phyloP scores from a whole-genome alignment of 2,113 vertebrate species.

The Pholis gunnellus region DNA sequence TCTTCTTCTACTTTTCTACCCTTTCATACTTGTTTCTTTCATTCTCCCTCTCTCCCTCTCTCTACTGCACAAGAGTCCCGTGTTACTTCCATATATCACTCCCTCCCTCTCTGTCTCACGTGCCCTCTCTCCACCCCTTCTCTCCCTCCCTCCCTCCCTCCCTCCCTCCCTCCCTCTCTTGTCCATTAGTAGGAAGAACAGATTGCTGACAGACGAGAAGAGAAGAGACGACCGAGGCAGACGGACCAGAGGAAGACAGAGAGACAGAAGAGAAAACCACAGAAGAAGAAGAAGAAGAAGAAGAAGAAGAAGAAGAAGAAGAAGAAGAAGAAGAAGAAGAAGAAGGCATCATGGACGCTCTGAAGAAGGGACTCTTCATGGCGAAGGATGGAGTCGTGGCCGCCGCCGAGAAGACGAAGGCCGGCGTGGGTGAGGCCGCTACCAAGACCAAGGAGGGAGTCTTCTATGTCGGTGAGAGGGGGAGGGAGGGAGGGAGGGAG shows the following conservation, averaged over 20 bases:
- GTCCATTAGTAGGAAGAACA: constrained; percentile 56
- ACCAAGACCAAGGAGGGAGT: constrained; percentile 99
- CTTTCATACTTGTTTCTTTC: not conserved
- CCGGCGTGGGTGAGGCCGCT: constrained; percentile 96
- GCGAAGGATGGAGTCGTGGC: constrained; percentile 97
- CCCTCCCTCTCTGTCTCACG: not conserved
- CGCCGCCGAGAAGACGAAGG: constrained; percentile 98
- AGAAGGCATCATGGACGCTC: constrained; percentile 87
- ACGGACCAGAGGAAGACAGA: constrained; percentile 31
- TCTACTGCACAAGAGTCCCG: not conserved
- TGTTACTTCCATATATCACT: not conserved
- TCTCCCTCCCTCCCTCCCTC: constrained; percentile 34
- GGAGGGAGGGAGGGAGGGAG: not conserved
- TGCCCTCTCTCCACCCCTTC: constrained; percentile 8
- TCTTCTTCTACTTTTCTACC: not conserved
- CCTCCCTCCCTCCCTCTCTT: not conserved
- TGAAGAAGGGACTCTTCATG: constrained; percentile 96
- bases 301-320: not conserved
- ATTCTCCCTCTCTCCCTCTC: not conserved
- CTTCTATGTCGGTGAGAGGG: constrained; percentile 85
- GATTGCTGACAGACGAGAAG: constrained; percentile 45
- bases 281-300: not conserved
- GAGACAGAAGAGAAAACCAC: not conserved
- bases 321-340: not conserved
- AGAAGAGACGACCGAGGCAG: constrained; percentile 26